Base-by-base conservation (phyloP, 2,797 vertebrate species). In the Aeoliscus strigatus region DNA sequence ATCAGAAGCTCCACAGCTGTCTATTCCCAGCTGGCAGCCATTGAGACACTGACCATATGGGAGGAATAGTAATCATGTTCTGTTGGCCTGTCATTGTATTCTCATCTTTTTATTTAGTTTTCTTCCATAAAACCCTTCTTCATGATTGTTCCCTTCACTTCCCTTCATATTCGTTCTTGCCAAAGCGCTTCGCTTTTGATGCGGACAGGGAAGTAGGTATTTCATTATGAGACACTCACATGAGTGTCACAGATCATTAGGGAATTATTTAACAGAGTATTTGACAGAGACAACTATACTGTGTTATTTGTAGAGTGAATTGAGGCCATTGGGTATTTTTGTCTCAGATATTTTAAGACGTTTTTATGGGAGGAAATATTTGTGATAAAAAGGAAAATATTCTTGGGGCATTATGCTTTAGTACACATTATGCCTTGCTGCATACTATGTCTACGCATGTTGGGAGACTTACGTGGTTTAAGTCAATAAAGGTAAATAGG, bases 1-100 rank as follows among this genome's bases (percentile, higher is more conserved):
- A 72, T 75, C 65, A 58, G 61, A 43, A 25, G 64, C 53, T 59
- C 32, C 64, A 76, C 77, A 76, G 66, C 71, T 73, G 74, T 80
- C 75, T 78, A 52, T 75, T 73, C 74, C 74, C 79, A 38, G 66
- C 54, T 75, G 76, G 64, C 60, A 51, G 38, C 60, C 66, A 61
- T 74, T 26, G 51, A 74, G 61, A 53, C 45, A 30, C 57, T 62
- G 73, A 53, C 79, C 72, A 49, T 69, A 80, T 67, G 75, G 68
- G 45, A 51, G 37, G 63, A 72, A 73, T 73, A 60, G 60, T 27
- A 60, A 77, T 71, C 39, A 46, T 2, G 3, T 41, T 69, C 36
- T 13, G 9, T 24, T 46, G 35, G 32, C 51, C 39, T 54, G 33
- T 42, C 28, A 55, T 60, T 64, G 66, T 66, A 44, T 49, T 9